Base-by-base conservation (phyloP, 2,797 vertebrate species). In the Acanthiza pusilla region DNA sequence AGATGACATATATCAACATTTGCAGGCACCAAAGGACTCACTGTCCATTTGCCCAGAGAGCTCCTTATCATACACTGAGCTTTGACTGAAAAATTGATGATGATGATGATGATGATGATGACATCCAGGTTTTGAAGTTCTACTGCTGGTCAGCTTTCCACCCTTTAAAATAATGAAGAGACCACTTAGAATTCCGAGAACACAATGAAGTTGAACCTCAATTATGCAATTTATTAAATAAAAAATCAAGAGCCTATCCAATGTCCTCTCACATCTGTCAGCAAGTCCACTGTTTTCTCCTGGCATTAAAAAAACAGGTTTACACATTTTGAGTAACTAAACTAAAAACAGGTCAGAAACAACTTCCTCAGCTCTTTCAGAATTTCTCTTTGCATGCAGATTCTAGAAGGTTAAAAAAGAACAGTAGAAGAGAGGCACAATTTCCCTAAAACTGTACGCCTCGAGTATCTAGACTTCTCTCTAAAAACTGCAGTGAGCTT, bases 51-150 rank as follows among this genome's bases (percentile, higher is more conserved):
- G 36, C 51, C 21, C 51, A 32, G 58, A 63, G 5, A 26, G 25
- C 9, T 53, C 17, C 29, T 32, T 29, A 45, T n/a, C 36, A 55
- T 9, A 67, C 34, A 47, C 4, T 25, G 32, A 91, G 32, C 16
- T 86, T 30, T 40, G 18, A 58, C 2, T 23, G 7, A 38, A 45
- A 60, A 63, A 36, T 2, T 21, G 9, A 45, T 45, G 42, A 43
- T 18, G 5, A 51, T 4, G 0, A 29, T 21, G 9, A 45, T 45
- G 42, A 43, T 18, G 5, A 51, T 4, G 0, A 29, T 1, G 10
- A 65, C 17, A 68, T 27, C 8, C 54, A 70, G 11, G 12, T 62
- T 92, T 76, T 83, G 4, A 65, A 68, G 30, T 73, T 76, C 61
- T 75, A n/a, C 40, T 11, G 6, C 48, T 51, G 13, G 19, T 40